Base-by-base conservation (phyloP, 2,888 invertebrate species). In the Amaurobius ferox region DNA sequence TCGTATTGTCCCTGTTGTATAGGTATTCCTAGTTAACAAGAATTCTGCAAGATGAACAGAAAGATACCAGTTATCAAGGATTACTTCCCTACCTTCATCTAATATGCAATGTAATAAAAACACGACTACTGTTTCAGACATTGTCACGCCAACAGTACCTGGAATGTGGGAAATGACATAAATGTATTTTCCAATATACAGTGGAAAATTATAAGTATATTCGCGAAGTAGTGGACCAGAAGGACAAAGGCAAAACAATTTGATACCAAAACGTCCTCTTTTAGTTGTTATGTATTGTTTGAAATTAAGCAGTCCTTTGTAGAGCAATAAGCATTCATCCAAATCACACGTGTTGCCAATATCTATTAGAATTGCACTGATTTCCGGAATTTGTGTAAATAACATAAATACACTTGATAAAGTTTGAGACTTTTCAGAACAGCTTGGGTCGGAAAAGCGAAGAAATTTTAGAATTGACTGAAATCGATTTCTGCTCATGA, bases 71-170 rank as follows among this genome's bases (percentile, higher is more conserved):
- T 61, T 61, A 61, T 61, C 61, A 61, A 61, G 13, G 61, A 23
- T 61, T 13, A 61, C 61, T 61, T 61, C 61, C n/a, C 28, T 61
- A 61, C 28, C 61, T 61, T 61, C 28, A 61, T 61, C 61, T n/a
- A 44, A 44, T 16, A 61, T 61, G 28, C 26, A 23, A 7, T 23
- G 61, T 16, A 61, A 28, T 61, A 61, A 61, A 61, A 23, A 61
- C 19, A 28, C 61, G 28, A 61, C 61, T 6, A 61, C 61, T 61
- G 23, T 61, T 61, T 61, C 26, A 16, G 61, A 28, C 61, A 61
- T 61, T 61, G 61, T 23, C 61, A 61, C 19, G 26, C 26, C 13
- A 13, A 7, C 61, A 61, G 61, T 28, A 23, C 28, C 61, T 23
- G 61, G 61, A 61, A 61, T 61, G n/a, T 61, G 61, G 26, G 19